phyloP scores from a whole-genome alignment of 1,140 invertebrate species.

The Brachionus manjavacas region DNA sequence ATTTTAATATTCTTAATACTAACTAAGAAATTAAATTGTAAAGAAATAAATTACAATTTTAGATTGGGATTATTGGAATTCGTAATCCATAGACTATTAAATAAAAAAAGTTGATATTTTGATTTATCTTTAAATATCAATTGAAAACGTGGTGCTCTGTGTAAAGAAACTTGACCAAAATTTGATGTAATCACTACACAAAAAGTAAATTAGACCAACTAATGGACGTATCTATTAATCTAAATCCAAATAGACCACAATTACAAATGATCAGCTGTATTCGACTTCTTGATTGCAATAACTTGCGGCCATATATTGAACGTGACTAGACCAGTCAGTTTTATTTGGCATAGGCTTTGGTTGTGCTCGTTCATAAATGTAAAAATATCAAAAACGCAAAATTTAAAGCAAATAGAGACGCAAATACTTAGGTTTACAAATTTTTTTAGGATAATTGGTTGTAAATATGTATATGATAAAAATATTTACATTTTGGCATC shows the following conservation, averaged over 20 bases:
- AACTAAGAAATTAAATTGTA: conserved; percentile 19
- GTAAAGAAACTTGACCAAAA: neutral
- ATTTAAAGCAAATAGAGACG: conserved; percentile 11
- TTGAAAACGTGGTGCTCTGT: neutral
- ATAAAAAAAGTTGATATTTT: conserved; percentile 5
- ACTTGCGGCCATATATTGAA: neutral
- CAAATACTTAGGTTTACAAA: neutral
- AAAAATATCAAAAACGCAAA: neutral
- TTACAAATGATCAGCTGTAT: neutral
- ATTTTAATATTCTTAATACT: conserved; percentile 17
- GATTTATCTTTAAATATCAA: neutral
- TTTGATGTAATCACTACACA: neutral
- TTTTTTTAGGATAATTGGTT: neutral
- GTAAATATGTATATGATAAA: conserved; percentile 25
- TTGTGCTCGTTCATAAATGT: neutral
- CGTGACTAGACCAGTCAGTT: conserved; percentile 13
- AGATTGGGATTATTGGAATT: conserved; percentile 22
- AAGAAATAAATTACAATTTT: conserved; percentile 6
- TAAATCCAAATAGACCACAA: conserved; percentile 10
- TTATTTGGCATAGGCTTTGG: neutral
- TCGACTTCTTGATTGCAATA: conserved; percentile 25
- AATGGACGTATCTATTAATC: neutral
- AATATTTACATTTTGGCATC: conserved; percentile 19
- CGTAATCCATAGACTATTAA: conserved; percentile 5
- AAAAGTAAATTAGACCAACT: neutral